phyloP scores from a whole-genome alignment of 2,113 vertebrate species.

The Mellivora capensis region DNA sequence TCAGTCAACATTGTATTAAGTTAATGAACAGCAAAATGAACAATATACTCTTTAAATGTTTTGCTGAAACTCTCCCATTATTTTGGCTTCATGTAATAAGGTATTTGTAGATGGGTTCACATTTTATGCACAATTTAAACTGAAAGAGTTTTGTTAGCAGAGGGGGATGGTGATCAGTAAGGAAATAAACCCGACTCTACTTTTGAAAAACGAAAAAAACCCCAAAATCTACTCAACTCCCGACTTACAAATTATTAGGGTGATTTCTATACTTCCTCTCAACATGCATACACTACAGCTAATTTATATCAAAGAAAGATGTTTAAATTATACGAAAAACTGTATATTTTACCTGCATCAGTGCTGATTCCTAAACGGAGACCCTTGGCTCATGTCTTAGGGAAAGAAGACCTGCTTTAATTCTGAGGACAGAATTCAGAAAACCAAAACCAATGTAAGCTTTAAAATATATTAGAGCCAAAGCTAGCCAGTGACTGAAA shows the following conservation, averaged over 20 bases:
- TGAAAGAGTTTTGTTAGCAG: neutral
- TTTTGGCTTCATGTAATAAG: conserved; percentile 35
- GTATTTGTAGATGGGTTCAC: conserved; percentile 33
- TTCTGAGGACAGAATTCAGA: neutral
- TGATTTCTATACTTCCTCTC: neutral
- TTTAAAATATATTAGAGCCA: neutral
- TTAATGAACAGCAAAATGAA: neutral
- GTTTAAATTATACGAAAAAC: neutral
- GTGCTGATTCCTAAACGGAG: neutral
- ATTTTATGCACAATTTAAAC: conserved; percentile 39
- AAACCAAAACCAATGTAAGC: neutral
- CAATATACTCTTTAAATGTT: neutral
- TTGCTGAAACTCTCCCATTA: neutral
- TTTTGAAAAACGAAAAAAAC: neutral
- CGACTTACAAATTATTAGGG: neutral
- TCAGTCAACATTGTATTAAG: conserved; percentile 11
- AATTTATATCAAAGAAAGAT: neutral
- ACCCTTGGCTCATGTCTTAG: neutral
- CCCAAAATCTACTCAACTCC: neutral
- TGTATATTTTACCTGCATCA: neutral
- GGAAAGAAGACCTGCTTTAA: neutral
- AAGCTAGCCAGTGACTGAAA: neutral
- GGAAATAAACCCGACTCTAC: neutral
- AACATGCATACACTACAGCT: neutral
- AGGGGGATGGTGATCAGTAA: neutral